Conservation (phyloP, 1,140 invertebrate genomes). For the Ips nitidus region DNA sequence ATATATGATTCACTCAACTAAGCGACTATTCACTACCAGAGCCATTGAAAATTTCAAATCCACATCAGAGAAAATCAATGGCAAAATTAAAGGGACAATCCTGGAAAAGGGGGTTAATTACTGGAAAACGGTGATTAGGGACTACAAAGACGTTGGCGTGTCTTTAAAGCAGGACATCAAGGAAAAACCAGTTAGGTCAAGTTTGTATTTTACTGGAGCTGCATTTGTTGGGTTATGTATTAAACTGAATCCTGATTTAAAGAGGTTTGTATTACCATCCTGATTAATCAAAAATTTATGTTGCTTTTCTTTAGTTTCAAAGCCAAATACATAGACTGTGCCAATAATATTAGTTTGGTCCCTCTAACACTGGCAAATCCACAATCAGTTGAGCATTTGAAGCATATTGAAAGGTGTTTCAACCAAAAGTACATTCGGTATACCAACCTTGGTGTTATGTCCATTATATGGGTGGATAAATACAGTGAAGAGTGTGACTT, state of each 20-base stretch:
- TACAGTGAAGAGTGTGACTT: slow-evolving; percentile 64
- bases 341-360: slow-evolving; percentile 67
- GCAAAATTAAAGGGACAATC: slow-evolving; percentile 60
- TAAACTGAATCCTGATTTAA: slow-evolving; percentile 67
- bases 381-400: slow-evolving; percentile 63
- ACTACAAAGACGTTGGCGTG: slow-evolving; percentile 62
- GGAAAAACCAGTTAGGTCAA: slow-evolving; percentile 58
- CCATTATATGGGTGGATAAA: slow-evolving; percentile 74
- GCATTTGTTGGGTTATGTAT: slow-evolving; percentile 52
- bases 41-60: slow-evolving; percentile 24
- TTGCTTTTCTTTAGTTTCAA: slow-evolving; percentile 39
- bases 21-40: background rate
- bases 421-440: slow-evolving; percentile 68
- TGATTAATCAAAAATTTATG: background rate
- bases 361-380: slow-evolving; percentile 67
- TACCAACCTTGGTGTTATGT: slow-evolving; percentile 68
- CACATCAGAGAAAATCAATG: slow-evolving; percentile 34
- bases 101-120: slow-evolving; percentile 65
- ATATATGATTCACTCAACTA: background rate
- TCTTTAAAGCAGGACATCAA: slow-evolving; percentile 60
- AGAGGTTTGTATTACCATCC: slow-evolving; percentile 34
- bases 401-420: slow-evolving; percentile 62
- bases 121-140: slow-evolving; percentile 62
- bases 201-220: slow-evolving; percentile 54
- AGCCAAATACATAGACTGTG: slow-evolving; percentile 59